phyloP scores from a whole-genome alignment of 2,113 vertebrate genomes.

The Hoplias malabaricus region DNA sequence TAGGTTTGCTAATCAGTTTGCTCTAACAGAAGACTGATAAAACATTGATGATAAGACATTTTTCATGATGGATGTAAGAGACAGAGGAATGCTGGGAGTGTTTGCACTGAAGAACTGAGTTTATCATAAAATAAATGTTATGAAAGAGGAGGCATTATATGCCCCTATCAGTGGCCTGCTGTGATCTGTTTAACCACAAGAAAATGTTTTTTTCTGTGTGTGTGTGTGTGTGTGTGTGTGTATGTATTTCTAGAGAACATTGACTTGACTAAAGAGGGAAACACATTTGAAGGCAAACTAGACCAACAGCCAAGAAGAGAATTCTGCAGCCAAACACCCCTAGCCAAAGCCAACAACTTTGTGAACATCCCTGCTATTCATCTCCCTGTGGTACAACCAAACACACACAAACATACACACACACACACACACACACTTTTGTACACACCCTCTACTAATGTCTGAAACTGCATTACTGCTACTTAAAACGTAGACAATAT shows the following conservation, averaged over 20 bases:
- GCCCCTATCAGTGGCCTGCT: not conserved
- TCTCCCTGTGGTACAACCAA: constrained; percentile 5
- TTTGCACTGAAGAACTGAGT: constrained; percentile 4
- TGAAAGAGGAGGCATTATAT: constrained; percentile 4
- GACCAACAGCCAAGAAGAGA: not conserved
- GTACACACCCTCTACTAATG: not conserved
- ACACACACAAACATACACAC: not conserved
- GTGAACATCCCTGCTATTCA: constrained; percentile 11
- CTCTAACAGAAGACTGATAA: constrained; percentile 4
- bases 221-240: not conserved
- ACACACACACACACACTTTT: not conserved
- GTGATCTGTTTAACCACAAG: not conserved
- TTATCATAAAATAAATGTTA: constrained; percentile 34
- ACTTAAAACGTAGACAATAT: not conserved
- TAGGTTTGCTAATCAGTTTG: not conserved
- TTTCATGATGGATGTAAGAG: not conserved
- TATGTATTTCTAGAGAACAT: not conserved
- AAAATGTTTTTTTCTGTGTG: not conserved
- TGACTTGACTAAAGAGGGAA: not conserved
- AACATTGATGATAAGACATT: constrained; percentile 15
- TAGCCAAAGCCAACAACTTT: constrained; percentile 32
- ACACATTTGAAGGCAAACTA: not conserved
- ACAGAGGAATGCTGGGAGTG: constrained; percentile 4
- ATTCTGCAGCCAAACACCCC: not conserved
- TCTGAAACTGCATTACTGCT: not conserved